These are phyloP conservation scores for Laupala kohalensis DNA, from an alignment of 1,140 invertebrate species.

Conservation along the genomic window DNA sequence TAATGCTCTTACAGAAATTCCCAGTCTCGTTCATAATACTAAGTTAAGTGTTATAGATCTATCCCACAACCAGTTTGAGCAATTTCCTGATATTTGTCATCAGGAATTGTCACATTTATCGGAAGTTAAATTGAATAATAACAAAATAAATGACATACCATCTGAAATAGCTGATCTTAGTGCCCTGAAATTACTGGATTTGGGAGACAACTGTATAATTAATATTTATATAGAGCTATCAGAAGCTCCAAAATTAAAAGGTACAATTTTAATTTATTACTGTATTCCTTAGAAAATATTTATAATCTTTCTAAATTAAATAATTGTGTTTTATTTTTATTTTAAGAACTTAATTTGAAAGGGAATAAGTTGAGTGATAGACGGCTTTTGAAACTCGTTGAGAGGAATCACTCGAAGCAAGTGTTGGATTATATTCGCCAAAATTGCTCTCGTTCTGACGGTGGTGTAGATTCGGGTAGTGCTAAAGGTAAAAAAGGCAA, in stretches of 20 bases:
- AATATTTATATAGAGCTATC: slow-evolving; percentile 46
- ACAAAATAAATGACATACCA: slow-evolving; percentile 50
- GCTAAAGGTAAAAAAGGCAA: slow-evolving; percentile 37
- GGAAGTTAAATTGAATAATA: slow-evolving; percentile 51
- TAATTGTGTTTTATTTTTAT: background rate
- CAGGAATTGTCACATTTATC: slow-evolving; percentile 44
- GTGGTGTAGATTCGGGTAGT: slow-evolving; percentile 22
- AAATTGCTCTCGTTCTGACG: slow-evolving; percentile 36
- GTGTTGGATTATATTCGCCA: slow-evolving; percentile 51
- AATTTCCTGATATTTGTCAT: slow-evolving; percentile 49
- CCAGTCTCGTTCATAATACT: slow-evolving; percentile 36
- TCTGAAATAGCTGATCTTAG: slow-evolving; percentile 38
- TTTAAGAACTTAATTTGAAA: slow-evolving; percentile 43
- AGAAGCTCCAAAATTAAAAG: slow-evolving; percentile 53
- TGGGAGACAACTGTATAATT: slow-evolving; percentile 50
- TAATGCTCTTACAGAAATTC: slow-evolving; percentile 48
- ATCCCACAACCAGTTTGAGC: slow-evolving; percentile 49
- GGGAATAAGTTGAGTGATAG: slow-evolving; percentile 59
- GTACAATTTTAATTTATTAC: slow-evolving; percentile 25
- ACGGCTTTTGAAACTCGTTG: slow-evolving; percentile 53
- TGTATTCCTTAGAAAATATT: too few relatives aligned
- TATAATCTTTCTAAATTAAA: background rate
- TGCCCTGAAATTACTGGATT: slow-evolving; percentile 52
- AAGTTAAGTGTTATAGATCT: slow-evolving; percentile 48
- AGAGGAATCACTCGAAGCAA: slow-evolving; percentile 54